A percentile compares a stretch with the other conserved stretches of the same genome.
Conservation (phyloP, 2,797 vertebrate genomes). For the Agapornis canus region DNA sequence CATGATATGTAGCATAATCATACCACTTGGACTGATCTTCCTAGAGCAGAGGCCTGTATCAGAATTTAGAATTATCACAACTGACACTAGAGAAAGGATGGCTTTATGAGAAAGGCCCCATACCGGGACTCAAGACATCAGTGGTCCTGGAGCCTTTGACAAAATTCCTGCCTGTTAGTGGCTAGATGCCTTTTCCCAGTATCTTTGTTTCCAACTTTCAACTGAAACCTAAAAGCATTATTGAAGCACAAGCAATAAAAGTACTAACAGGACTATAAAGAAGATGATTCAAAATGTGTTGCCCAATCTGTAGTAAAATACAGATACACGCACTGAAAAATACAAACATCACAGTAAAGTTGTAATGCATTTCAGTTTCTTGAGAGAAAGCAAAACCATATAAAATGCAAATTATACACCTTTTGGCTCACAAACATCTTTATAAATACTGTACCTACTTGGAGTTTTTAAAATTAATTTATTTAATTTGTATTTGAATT, state of each 20-base stretch:
- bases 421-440: not conserved
- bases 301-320: not conserved
- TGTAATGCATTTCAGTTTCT: not conserved
- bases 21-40: not conserved
- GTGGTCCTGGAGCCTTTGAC: not conserved
- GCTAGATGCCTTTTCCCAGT: not conserved
- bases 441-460: not conserved
- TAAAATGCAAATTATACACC: not conserved
- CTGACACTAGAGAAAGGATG: rapidly evolving
- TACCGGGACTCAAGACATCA: not conserved
- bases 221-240: not conserved
- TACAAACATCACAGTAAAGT: not conserved
- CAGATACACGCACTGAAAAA: not conserved
- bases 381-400: not conserved
- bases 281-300: not conserved
- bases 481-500: not conserved
- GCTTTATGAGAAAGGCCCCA: not conserved
- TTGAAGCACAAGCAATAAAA: not conserved
- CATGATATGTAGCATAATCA: not conserved
- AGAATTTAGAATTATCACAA: not conserved
- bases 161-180: not conserved
- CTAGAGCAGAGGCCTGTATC: not conserved
- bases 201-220: not conserved
- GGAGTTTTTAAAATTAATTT: not conserved
- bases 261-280: not conserved